Evolutionary conservation across 2,113 vertebrate genomes (phyloP), one percentile per base, ranked within the genome.

Genomic region (Riparia riparia): DNA sequence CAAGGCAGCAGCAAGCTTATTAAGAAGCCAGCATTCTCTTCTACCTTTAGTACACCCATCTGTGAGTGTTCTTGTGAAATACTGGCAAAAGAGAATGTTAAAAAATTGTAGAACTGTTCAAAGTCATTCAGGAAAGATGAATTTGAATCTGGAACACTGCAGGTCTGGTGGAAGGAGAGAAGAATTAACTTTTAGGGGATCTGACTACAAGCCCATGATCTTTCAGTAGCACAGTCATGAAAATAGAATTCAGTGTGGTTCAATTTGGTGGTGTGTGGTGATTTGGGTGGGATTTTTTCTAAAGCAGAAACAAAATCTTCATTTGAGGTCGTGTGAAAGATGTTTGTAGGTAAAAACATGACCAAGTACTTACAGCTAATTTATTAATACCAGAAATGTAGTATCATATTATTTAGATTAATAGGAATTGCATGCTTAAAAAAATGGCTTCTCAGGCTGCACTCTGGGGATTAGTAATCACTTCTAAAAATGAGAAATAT

Each of bases 1-100:
- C 80, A 94, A 83, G 80, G 69, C 90, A 77, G 81, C 71, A 84
- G 71, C 87, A 78, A 66, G 42, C 78, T 97, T 90, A 93, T 72
- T 56, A 81, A 81, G 21, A 78, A 84, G 37, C 29, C 50, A 58
- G 14, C 28, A 19, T 90, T 96, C 83, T 86, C 50, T 53, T 96
- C 70, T 85, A 37, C 72, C 51, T 83, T 79, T 29, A 64, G 31
- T 56, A 28, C 24, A 26, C 47, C 24, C 19, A 29, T 90, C 65
- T 91, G 18, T 32, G 84, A 79, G 57, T 82, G 41, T 63, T 76
- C 20, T 32, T 42, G 26, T 68, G 53, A 56, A 94, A 81, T 41
- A 20, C 25, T 25, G 45, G 45, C 1, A 4, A 63, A 51, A 32
- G 42, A 77, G 37, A 93, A 39, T 34, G 21, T 65, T 2, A 5